phyloP scores from a whole-genome alignment of 2,888 invertebrate genomes.

The Rhagophthalmus giganteus region DNA sequence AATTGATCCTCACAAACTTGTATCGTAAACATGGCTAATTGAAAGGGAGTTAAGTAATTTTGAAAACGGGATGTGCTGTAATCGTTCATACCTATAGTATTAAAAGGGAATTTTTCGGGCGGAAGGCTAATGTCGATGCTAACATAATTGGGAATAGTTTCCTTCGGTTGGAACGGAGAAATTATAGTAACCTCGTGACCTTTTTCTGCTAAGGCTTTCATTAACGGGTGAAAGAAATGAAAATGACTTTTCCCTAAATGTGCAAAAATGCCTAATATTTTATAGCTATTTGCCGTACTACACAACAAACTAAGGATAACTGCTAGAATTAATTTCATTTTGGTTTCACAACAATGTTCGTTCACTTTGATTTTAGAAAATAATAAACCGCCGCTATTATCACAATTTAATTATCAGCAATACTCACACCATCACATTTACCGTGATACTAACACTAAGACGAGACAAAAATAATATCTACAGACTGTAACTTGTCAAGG shows the following conservation, averaged over 20 bases:
- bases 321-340: background rate
- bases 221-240: constrained; percentile 62
- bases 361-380: too few species aligned
- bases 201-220: constrained; percentile 59
- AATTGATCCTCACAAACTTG: constrained; percentile 17
- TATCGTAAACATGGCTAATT: constrained; percentile 5
- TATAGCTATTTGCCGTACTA: constrained; percentile 44
- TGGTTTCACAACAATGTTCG: too few species aligned
- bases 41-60: background rate
- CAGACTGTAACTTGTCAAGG: too few species aligned
- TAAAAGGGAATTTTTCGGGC: background rate
- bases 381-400: too few species aligned
- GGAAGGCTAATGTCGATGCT: background rate
- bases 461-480: too few species aligned
- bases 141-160: constrained; percentile 58
- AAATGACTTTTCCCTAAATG: constrained; percentile 72
- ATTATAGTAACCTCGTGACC: constrained; percentile 70
- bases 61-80: background rate
- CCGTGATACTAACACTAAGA: background rate
- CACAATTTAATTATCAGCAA: too few species aligned
- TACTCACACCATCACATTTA: background rate
- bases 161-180: constrained; percentile 63
- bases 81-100: background rate
- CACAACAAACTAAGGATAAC: background rate
- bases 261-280: constrained; percentile 66